Base-by-base conservation (phyloP, 2,113 vertebrate species). In the Phaethornis superciliosus region DNA sequence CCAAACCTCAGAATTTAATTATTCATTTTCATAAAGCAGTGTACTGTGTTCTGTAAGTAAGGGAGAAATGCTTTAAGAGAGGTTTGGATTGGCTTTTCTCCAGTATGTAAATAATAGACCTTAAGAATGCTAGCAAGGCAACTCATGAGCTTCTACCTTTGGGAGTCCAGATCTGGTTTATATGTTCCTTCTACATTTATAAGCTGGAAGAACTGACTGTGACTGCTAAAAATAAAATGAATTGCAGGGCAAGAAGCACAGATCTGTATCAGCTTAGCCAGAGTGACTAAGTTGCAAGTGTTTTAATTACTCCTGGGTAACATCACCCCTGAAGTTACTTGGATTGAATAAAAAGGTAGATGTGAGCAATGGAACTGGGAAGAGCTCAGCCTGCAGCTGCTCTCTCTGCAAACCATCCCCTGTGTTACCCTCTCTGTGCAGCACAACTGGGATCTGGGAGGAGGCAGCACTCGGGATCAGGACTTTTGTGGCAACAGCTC, bases 1-100 rank as follows among this genome's bases (percentile, higher is more conserved):
- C 87, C 86, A 94, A 77, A 89, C 71, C 87, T 94, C 91, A 80
- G 84, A 58, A 85, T 75, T 92, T 79, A 90, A 82, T 92, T 91
- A 75, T 58, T 93, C 42, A 76, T 95, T 82, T 92, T 92, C 79
- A 58, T 35, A 80, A 79, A 91, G 69, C 60, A 49, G 56, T 10
- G 40, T 78, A 46, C 81, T 90, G 82, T 75, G 76, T 62, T 88
- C 93, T 78, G 33, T 32, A 49, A 79, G 83, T 17, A 72, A 89
- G 47, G 37, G n/a, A 82, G 67, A 89, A 80, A 77, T 24, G 24
- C 49, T 35, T 85, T 59, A 22, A 26, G 79, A 95, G 87, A 87
- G 51, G 56, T 59, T 92, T 93, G 87, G 49, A 33, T 65, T 89
- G 87, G 78, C 78, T 77, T 49, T 54, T 83, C 55, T 59, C 79